Evolutionary conservation across 2,113 vertebrate genomes (phyloP).

Genomic region (Laticauda laticaudata): DNA sequence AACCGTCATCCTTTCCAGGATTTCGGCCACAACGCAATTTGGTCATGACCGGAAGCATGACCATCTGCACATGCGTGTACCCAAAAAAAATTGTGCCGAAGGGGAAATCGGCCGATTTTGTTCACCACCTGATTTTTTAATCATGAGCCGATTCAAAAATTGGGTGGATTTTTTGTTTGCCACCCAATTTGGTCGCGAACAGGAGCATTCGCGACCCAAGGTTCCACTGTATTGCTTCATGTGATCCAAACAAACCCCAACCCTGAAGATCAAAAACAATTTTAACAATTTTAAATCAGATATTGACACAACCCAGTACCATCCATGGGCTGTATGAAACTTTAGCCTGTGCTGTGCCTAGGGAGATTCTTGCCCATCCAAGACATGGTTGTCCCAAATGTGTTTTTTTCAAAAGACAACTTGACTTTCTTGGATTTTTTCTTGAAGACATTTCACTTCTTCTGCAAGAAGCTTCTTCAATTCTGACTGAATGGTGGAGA

Average conservation of each 20-base stretch:
- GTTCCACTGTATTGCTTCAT: background rate
- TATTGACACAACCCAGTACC: background rate
- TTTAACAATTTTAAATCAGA: background rate
- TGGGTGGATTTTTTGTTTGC: no score
- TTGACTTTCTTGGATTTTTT: background rate
- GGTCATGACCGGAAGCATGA: no score
- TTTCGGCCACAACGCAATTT: no score
- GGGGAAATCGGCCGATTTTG: no score
- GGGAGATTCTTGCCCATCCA: background rate
- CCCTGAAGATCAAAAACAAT: background rate
- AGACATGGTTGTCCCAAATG: background rate
- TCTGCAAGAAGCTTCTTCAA: background rate
- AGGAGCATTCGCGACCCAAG: no score
- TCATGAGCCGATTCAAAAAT: no score
- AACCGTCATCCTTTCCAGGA: no score
- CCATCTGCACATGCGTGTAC: no score
- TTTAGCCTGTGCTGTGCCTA: background rate
- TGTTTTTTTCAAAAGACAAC: background rate
- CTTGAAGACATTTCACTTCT: background rate
- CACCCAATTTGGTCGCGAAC: no score
- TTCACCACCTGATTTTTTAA: no score
- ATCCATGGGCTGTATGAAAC: background rate
- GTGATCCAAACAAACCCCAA: background rate
- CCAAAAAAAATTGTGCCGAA: no score
- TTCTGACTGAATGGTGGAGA: background rate